A percentile compares a stretch with the other conserved stretches of the same genome.
phyloP scores from a whole-genome alignment of 2,888 invertebrate genomes.

The Troides oblongomaculatus region DNA sequence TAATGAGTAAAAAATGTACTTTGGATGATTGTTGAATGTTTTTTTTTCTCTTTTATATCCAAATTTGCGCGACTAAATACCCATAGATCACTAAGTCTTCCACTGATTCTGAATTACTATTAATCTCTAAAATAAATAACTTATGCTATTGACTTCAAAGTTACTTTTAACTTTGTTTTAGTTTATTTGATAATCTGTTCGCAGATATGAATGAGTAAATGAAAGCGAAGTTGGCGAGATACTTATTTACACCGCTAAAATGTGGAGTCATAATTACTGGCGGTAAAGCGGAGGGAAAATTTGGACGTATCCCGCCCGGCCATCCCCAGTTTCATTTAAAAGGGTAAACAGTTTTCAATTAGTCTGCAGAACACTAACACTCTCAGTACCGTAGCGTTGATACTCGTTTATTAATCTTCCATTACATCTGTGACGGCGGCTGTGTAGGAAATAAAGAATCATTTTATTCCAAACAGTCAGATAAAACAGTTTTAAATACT shows the following conservation, averaged over 20 bases:
- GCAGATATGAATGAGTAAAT: slow-evolving; percentile 11
- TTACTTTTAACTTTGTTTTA: slow-evolving; percentile 6
- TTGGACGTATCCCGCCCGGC: slow-evolving; percentile 5
- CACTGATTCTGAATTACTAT: too few species aligned
- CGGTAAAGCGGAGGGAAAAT: slow-evolving; percentile 25
- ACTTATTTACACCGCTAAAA: slow-evolving; percentile 22
- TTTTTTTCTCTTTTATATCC: too few species aligned
- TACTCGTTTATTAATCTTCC: slow-evolving; percentile 10
- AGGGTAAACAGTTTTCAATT: slow-evolving; percentile 31
- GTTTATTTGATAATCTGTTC: not conserved
- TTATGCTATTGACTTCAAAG: too few species aligned
- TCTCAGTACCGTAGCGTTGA: slow-evolving; percentile 8
- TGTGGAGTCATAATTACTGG: slow-evolving; percentile 22
- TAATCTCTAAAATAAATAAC: too few species aligned
- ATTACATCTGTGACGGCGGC: not conserved
- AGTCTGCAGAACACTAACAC: slow-evolving; percentile 19
- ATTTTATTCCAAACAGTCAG: too few species aligned
- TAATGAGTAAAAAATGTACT: too few species aligned
- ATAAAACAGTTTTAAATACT: too few species aligned
- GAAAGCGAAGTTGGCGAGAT: slow-evolving; percentile 12
- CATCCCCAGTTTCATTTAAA: slow-evolving; percentile 27
- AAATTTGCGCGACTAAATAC: too few species aligned
- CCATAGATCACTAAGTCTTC: too few species aligned
- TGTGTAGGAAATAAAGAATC: not conserved
- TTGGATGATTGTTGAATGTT: too few species aligned